These are phyloP conservation scores for Platygyra sinensis DNA, from an alignment of 64 coral and sea anemone genomes.

Conservation along the genomic window DNA sequence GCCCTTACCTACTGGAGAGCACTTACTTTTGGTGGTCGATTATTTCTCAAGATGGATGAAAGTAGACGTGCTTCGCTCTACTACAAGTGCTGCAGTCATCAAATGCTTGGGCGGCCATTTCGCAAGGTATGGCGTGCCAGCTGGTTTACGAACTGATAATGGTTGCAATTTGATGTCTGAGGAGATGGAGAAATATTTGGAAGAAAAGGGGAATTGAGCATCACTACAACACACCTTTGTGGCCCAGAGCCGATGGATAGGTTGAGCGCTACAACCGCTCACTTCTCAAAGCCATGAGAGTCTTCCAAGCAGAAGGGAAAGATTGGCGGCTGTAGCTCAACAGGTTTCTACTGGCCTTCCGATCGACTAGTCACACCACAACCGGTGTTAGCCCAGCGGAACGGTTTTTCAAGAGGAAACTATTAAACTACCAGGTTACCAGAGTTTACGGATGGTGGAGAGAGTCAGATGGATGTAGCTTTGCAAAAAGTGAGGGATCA, in stretches of 20 bases:
- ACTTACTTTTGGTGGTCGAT: too few species aligned
- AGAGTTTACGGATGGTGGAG: not conserved
- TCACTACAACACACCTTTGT: slow-evolving; percentile 11
- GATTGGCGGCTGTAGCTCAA: not conserved
- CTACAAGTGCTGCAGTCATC: too few species aligned
- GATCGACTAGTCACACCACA: too few species aligned
- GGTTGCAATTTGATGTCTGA: too few species aligned
- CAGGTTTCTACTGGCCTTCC: not conserved
- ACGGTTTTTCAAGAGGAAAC: not conserved
- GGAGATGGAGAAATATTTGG: too few species aligned
- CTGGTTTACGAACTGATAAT: too few species aligned
- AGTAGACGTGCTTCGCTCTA: slow-evolving; percentile 16
- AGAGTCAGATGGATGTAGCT: too few species aligned
- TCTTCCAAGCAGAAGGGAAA: too few species aligned
- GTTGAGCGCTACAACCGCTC: slow-evolving; percentile 37
- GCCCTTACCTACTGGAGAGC: slow-evolving; percentile 61
- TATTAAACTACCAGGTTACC: not conserved
- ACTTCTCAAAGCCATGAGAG: too few species aligned
- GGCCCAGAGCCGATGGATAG: slow-evolving; percentile 43
- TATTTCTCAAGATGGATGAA: slow-evolving; percentile 62
- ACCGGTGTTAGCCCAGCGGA: too few species aligned
- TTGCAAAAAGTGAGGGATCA: slow-evolving; percentile 35
- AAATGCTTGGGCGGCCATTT: slow-evolving; percentile 20
- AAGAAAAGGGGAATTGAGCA: too few species aligned
- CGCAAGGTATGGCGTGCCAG: slow-evolving; percentile 25